Evolutionary conservation across 2,797 vertebrate species (phyloP).

Genomic region (Anabacerthia variegaticeps): DNA sequence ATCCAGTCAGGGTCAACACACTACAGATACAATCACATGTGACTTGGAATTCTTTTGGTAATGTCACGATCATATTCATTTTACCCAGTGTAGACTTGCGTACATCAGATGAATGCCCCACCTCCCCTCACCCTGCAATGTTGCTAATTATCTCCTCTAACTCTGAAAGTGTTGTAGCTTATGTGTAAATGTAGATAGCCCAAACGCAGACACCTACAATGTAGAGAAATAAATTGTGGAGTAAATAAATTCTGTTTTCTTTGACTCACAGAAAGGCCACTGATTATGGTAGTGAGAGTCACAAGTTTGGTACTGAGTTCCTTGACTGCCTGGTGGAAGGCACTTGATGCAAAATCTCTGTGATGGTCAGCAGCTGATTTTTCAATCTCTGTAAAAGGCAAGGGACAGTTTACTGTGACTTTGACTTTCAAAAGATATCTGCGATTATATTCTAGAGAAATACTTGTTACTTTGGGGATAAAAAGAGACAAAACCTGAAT

Average conservation of each 20-base stretch:
- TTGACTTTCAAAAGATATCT: background rate
- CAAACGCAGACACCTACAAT: background rate
- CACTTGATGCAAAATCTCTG: background rate
- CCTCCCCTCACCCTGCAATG: fast-evolving
- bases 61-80: background rate
- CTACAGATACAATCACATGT: background rate
- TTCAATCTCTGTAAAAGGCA: background rate
- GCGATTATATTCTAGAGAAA: background rate
- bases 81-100: background rate
- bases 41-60: background rate
- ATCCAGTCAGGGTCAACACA: background rate
- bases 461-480: background rate
- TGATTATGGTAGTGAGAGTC: background rate
- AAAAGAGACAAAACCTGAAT: background rate
- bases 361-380: background rate
- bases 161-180: background rate
- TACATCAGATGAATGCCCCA: background rate
- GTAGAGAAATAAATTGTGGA: background rate
- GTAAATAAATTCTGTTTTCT: background rate
- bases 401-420: background rate
- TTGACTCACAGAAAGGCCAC: background rate
- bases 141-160: background rate
- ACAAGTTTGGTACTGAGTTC: background rate
- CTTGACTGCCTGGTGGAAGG: background rate
- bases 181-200: background rate